phyloP scores from a whole-genome alignment of 2,113 vertebrate genomes.

The Hepsetus odoe region DNA sequence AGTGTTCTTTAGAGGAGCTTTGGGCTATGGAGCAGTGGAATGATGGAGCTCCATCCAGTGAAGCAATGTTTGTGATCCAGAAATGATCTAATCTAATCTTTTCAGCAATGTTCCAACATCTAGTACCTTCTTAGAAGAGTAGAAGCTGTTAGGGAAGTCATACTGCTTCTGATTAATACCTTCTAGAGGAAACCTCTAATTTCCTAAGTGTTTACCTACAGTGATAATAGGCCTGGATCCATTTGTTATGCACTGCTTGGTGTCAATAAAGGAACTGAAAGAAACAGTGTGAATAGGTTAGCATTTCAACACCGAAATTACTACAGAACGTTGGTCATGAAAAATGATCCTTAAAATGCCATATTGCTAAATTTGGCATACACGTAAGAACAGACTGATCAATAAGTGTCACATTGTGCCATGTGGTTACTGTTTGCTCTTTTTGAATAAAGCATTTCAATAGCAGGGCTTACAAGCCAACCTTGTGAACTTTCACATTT shows the following conservation, averaged over 20 bases:
- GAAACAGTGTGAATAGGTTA: slow-evolving; percentile 9
- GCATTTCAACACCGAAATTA: slow-evolving; percentile 17
- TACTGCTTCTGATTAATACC: too few relatives aligned
- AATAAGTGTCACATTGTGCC: slow-evolving; percentile 30
- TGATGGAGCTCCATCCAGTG: too few relatives aligned
- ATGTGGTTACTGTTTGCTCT: slow-evolving; percentile 34
- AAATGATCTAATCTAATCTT: background rate
- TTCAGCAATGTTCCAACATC: background rate
- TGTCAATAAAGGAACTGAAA: background rate
- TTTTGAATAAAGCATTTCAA: slow-evolving; percentile 38
- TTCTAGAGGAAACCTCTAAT: too few relatives aligned
- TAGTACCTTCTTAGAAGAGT: background rate
- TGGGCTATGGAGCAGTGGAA: too few relatives aligned
- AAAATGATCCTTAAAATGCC: slow-evolving; percentile 36
- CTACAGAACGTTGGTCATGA: background rate
- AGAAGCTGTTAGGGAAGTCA: background rate
- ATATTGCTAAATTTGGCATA: slow-evolving; percentile 21
- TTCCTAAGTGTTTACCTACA: too few relatives aligned
- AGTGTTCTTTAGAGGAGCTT: too few relatives aligned
- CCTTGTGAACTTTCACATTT: slow-evolving; percentile 48
- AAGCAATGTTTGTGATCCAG: too few relatives aligned
- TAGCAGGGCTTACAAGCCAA: slow-evolving; percentile 38
- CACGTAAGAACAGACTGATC: slow-evolving; percentile 17
- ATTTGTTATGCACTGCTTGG: background rate
- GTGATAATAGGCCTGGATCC: background rate